Conservation (phyloP, 23 tunicate genomes). For the Styela clava region DNA sequence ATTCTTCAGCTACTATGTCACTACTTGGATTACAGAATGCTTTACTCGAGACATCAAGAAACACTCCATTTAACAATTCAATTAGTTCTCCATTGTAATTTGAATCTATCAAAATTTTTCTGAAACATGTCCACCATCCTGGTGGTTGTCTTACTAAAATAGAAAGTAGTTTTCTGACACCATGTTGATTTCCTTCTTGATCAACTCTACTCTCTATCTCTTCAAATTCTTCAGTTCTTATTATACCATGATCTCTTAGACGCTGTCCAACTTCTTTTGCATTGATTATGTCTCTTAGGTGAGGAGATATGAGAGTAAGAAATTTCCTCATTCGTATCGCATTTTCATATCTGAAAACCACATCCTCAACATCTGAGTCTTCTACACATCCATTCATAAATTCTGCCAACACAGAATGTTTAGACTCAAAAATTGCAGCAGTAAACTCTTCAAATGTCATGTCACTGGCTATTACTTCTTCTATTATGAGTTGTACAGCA, state of each 20-base stretch:
- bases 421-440: neutral
- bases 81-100: slow-evolving; percentile 10
- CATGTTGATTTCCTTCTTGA: neutral
- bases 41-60: neutral
- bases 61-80: neutral
- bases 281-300: neutral
- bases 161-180: neutral
- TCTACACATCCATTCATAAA: slow-evolving; percentile 1
- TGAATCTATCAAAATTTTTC: neutral
- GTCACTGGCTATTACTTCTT: neutral
- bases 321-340: neutral
- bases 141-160: slow-evolving; percentile 5
- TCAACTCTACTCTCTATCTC: neutral
- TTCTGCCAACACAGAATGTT: neutral
- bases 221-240: neutral
- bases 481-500: neutral
- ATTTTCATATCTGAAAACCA: neutral
- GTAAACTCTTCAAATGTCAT: slow-evolving; percentile 4
- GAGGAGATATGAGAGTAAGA: slow-evolving; percentile 3
- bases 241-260: neutral
- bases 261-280: slow-evolving; percentile 2
- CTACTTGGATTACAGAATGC: slow-evolving; percentile 1
- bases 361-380: slow-evolving; percentile 1
- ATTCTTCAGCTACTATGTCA: neutral
- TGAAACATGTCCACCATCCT: slow-evolving; percentile 13